phyloP scores from a whole-genome alignment of 1,140 invertebrate genomes.

The Babylonia areolata region DNA sequence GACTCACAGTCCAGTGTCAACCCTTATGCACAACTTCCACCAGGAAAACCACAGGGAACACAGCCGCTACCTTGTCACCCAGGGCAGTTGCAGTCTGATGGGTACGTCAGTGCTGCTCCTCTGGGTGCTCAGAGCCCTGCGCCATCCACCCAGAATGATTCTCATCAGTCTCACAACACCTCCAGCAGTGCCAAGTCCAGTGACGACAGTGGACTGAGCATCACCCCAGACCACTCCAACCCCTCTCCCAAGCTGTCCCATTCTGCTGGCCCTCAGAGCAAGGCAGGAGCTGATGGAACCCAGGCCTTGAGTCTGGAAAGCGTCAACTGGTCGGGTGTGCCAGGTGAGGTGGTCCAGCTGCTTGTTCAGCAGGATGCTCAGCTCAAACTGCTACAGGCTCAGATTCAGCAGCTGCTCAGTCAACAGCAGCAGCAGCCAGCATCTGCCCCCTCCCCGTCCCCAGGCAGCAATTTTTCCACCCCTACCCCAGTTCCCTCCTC shows the following conservation, averaged over 20 bases:
- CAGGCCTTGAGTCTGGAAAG: neutral
- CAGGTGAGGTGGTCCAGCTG: conserved; percentile 66
- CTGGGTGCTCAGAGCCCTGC: neutral
- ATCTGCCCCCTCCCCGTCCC: neutral
- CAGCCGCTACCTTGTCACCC: neutral
- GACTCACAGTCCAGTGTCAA: neutral
- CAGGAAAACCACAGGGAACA: neutral
- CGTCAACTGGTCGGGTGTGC: conserved; percentile 65
- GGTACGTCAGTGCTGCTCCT: neutral
- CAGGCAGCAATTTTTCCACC: conserved; percentile 36
- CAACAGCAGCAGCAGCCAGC: conserved; percentile 38
- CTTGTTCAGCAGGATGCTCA: conserved; percentile 70
- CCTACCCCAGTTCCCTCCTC: conserved; percentile 32
- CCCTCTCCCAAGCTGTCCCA: conserved; percentile 41
- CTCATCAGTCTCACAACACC: conserved; percentile 12
- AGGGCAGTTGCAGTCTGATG: neutral
- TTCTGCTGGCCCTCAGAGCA: neutral
- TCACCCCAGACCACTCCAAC: conserved; percentile 63
- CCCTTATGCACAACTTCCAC: neutral
- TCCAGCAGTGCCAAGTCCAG: conserved; percentile 59
- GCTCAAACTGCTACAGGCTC: conserved; percentile 68
- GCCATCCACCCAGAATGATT: neutral
- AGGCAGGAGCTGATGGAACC: neutral
- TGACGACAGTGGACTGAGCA: conserved; percentile 70
- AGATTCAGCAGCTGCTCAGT: conserved; percentile 65